Percentiles rank a stretch among this genome's conserved stretches.
Conservation (phyloP, 1,140 invertebrate genomes). For the Meloidogyne floridensis region DNA sequence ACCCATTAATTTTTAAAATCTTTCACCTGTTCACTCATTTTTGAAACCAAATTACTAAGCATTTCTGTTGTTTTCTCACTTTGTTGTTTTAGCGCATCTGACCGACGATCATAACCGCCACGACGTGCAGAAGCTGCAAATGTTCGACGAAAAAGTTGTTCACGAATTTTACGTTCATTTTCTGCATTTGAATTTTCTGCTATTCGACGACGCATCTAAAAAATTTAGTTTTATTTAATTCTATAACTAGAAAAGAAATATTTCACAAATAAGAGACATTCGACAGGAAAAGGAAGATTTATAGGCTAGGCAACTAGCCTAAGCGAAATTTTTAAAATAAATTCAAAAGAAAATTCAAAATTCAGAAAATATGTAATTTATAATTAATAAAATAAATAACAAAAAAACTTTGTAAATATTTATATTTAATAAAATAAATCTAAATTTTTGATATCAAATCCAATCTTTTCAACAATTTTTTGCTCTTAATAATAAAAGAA, state of each 20-base stretch:
- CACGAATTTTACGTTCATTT: constrained; percentile 29
- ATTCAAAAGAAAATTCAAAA: no score
- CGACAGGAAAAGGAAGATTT: no score
- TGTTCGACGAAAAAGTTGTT: constrained; percentile 29
- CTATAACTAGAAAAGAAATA: no score
- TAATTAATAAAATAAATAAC: no score
- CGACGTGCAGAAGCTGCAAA: constrained; percentile 25
- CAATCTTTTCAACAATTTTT: constrained; percentile 16
- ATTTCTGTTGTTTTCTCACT: constrained; percentile 38
- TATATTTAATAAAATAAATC: no score
- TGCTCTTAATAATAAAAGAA: neutral
- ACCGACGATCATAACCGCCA: constrained; percentile 25
- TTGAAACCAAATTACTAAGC: constrained; percentile 34
- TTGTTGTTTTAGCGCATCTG: constrained; percentile 15
- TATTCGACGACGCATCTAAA: neutral
- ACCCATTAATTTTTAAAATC: neutral
- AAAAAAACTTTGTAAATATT: no score
- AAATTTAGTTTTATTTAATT: neutral
- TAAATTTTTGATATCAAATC: constrained; percentile 5
- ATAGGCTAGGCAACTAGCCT: no score
- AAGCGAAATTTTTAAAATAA: no score
- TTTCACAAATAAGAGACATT: no score
- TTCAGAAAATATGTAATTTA: no score
- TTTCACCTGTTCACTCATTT: constrained; percentile 39
- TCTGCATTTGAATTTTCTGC: neutral